Evolutionary conservation across 2,888 invertebrate species (phyloP).

Genomic region (Sussaba pulchella): DNA sequence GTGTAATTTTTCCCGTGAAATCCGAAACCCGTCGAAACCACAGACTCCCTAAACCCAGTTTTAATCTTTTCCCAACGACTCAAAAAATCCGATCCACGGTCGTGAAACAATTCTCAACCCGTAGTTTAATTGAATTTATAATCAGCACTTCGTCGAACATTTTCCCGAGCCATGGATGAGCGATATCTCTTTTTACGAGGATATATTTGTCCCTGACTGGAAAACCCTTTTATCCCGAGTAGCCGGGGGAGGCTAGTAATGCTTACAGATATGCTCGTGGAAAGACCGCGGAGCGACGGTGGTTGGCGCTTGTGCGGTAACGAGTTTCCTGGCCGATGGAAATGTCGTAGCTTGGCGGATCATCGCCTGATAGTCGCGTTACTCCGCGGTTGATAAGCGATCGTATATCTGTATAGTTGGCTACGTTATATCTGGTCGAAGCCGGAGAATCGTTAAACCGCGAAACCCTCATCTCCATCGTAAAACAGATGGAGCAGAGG

Average conservation of each 20-base stretch:
- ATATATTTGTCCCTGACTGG: conserved; percentile 27
- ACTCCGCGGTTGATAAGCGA: not conserved
- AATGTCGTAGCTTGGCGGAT: conserved; percentile 27
- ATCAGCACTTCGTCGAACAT: not conserved
- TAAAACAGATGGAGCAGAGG: conserved; percentile 36
- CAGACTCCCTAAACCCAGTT: too few relatives aligned
- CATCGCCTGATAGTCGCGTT: conserved; percentile 24
- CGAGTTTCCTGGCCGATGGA: conserved; percentile 16
- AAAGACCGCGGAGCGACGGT: not conserved
- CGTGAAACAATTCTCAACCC: conserved; percentile 1
- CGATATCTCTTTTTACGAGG: conserved; percentile 20
- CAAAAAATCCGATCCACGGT: not conserved
- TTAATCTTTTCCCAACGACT: too few relatives aligned
- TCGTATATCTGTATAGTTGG: conserved; percentile 3
- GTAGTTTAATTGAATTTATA: conserved; percentile 6
- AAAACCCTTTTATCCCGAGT: conserved; percentile 24
- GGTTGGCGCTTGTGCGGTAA: not conserved
- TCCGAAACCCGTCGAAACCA: too few relatives aligned
- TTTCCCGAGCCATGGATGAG: not conserved
- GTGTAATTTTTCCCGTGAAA: too few relatives aligned
- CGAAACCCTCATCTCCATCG: conserved; percentile 29
- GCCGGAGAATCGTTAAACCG: conserved; percentile 48
- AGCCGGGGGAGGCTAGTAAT: conserved; percentile 5
- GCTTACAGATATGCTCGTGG: not conserved
- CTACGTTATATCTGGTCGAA: conserved; percentile 34